phyloP scores from a whole-genome alignment of 2,113 vertebrate genomes.

The Hippocampus mohnikei region DNA sequence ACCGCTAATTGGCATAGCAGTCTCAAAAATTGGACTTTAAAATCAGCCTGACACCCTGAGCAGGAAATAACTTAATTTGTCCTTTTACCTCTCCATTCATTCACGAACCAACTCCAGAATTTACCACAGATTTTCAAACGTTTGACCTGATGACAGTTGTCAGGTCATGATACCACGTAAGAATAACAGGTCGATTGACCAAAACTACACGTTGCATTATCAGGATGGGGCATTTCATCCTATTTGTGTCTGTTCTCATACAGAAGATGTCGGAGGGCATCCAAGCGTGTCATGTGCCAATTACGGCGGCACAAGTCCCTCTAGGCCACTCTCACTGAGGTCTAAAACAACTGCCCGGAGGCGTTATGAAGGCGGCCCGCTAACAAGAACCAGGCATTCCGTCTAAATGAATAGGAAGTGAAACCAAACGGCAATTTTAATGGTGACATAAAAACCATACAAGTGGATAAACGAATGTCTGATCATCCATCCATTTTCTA shows the following conservation, averaged over 20 bases:
- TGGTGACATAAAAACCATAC: not conserved
- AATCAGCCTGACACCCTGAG: not conserved
- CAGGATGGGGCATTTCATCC: not conserved
- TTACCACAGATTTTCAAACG: not conserved
- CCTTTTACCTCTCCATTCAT: not conserved
- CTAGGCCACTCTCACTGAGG: conserved; percentile 4
- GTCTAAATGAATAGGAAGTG: conserved; percentile 5
- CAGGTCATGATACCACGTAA: not conserved
- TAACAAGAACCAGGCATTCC: not conserved
- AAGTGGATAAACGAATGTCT: not conserved
- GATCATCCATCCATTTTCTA: no score
- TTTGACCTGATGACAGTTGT: not conserved
- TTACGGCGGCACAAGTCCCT: conserved; percentile 19
- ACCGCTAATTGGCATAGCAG: not conserved
- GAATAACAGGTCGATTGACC: not conserved
- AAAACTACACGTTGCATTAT: not conserved
- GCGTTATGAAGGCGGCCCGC: not conserved
- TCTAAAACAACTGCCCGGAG: conserved; percentile 2
- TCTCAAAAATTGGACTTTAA: not conserved
- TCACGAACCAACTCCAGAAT: not conserved
- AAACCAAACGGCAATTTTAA: not conserved
- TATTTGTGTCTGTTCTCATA: conserved; percentile 10
- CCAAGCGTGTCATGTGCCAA: conserved; percentile 30
- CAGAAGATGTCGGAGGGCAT: conserved; percentile 7
- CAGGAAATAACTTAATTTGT: not conserved